Base-by-base conservation (phyloP, 2,888 invertebrate species). In the Apodemia zela region DNA sequence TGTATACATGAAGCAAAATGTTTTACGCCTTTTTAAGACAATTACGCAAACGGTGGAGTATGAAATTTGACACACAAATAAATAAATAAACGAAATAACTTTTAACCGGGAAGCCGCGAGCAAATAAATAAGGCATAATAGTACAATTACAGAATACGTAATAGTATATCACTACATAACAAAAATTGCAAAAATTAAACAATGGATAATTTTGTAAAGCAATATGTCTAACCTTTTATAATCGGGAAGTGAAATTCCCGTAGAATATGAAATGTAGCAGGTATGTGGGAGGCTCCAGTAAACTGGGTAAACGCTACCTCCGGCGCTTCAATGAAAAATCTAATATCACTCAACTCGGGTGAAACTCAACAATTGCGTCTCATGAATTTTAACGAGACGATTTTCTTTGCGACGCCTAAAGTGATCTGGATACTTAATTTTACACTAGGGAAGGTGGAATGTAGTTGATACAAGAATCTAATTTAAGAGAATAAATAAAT, bases 371-470 rank as follows among this genome's bases (percentile, higher is more conserved):
- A 83, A 86, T 85, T 82, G 82, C 75, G 70, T 68, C 81, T 87
- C 87, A 86, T 87, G 86, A 87, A 87, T 86, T 85, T 87, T 85
- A 86, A 86, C 77, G 75, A 83, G 82, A 71, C 76, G 45, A 82
- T 84, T 86, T 84, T 83, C 85, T 84, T 85, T 81, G 76, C 75
- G 74, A 72, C 72, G 75, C 73, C 76, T 73, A 73, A 77, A 78
- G 75, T 78, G 73, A 77, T 76, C 73, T 72, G 57, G 72, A 73
- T 72, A 76, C 75, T 81, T 80, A 81, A 76, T 78, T 73, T 74
- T 72, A 68, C 72, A 73, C 73, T 74, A 72, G 72, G 69, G 71
- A 63, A 66, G 68, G 61, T 61, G n/a, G 4, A 61, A 49, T 61
- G 29, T 51, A n/a, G 25, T 42, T 45, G 42, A 47, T 47, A 21